Conservation (phyloP, 2,113 vertebrate genomes). For the Gymnarchus niloticus region DNA sequence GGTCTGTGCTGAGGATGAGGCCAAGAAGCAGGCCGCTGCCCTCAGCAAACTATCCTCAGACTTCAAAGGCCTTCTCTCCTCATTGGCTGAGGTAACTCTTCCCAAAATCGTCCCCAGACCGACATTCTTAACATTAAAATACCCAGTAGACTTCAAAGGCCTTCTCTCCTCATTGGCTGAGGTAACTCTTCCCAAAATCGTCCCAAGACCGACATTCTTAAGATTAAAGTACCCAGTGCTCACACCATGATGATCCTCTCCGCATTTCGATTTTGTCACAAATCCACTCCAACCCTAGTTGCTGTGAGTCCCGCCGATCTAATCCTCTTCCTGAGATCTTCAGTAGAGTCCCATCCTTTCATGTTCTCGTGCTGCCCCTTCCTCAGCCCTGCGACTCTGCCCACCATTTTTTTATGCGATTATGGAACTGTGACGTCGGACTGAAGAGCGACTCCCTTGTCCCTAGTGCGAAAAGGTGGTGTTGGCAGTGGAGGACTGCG, state of each 20-base stretch:
- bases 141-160: conserved; percentile 66
- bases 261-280: not conserved
- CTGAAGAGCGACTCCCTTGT: conserved; percentile 5
- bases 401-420: not conserved
- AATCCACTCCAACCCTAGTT: not conserved
- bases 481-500: conserved; percentile 76
- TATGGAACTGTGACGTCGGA: not conserved
- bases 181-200: conserved; percentile 57
- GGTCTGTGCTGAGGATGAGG: conserved; percentile 72
- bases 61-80: conserved; percentile 72
- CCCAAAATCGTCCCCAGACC: not conserved
- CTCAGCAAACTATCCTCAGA: conserved; percentile 74
- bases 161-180: conserved; percentile 71
- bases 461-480: conserved; percentile 81
- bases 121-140: too few species aligned
- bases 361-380: not conserved
- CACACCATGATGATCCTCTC: not conserved
- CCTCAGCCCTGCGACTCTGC: not conserved
- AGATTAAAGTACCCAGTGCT: not conserved
- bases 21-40: conserved; percentile 70
- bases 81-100: conserved; percentile 74
- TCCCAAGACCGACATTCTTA: not conserved
- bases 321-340: not conserved
- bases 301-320: not conserved
- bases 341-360: not conserved